These are phyloP conservation scores for Heterodera filipjevi DNA, from an alignment of 2,888 invertebrate genomes.

Conservation along the genomic window DNA sequence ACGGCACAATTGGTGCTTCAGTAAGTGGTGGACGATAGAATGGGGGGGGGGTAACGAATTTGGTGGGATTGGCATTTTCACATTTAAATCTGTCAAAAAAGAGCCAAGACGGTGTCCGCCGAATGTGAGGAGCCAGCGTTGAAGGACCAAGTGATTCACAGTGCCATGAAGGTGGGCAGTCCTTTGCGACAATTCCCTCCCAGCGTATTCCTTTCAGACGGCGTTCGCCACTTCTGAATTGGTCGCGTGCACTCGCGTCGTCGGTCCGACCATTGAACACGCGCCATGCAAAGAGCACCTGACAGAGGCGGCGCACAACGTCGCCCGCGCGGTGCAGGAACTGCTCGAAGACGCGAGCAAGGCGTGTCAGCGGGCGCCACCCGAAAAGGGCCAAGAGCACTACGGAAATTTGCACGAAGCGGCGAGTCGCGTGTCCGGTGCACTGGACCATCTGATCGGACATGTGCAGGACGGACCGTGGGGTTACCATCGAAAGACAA, in stretches of 20 bases:
- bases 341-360: constrained; percentile 74
- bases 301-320: constrained; percentile 83
- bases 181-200: neutral
- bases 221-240: constrained; percentile 76
- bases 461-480: constrained; percentile 77
- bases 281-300: constrained; percentile 81
- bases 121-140: constrained; percentile 79
- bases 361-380: constrained; percentile 43
- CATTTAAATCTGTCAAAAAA: constrained; percentile 68
- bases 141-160: constrained; percentile 84
- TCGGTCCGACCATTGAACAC: constrained; percentile 72
- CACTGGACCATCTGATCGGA: constrained; percentile 84
- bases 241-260: constrained; percentile 70
- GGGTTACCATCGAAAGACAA: constrained; percentile 50
- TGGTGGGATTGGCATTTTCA: neutral
- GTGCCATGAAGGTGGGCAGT: constrained; percentile 86
- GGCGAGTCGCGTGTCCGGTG: constrained; percentile 73
- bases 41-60: constrained; percentile 19
- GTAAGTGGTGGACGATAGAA: constrained; percentile 6
- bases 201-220: neutral
- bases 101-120: constrained; percentile 90
- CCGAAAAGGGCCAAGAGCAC: constrained; percentile 41
- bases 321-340: constrained; percentile 86
- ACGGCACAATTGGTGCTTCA: constrained; percentile 88
- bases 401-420: constrained; percentile 78